Base-by-base conservation (phyloP, 1,140 invertebrate species). In the Eriocheir sinensis region DNA sequence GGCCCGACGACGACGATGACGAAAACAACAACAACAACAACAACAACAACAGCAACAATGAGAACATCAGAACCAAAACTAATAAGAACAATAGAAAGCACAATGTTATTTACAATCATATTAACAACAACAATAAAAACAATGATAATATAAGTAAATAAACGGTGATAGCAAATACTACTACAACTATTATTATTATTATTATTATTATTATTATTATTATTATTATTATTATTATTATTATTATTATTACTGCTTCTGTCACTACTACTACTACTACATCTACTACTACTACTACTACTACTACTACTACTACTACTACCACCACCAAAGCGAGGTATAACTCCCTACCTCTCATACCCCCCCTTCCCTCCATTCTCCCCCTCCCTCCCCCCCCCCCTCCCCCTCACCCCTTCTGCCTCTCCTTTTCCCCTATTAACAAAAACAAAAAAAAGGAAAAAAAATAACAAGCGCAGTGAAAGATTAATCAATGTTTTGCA, bases 381-480 rank as follows among this genome's bases (percentile, higher is more conserved):
- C 4, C 30, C 38, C 30, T 86, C 32, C 38, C 30, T 34, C 34
- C 36, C 3, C 27, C 85, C 27, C 85, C 8, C 2, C 40, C 40
- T 40, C 34, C 9, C 85, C 9, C 30, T n/a, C 3, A n/a, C 44
- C 27, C 38, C 36, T 79, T 91, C 30, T 79, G 40, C 79, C 60
- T 79, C 60, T 72, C 90, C 30, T 60, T 40, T 38, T 88, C 85
- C 36, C 27, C 85, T 41, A 88, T 88, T 41, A 88, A 40, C 21
- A 15, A 48, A 15, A 8, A 48, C 15, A 48, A 48, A n/a, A n/a
- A n/a, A n/a, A n/a, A n/a, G n/a, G n/a, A n/a, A n/a, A n/a, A n/a
- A n/a, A n/a, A n/a, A n/a, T n/a, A n/a, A n/a, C n/a, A n/a, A n/a
- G n/a, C n/a, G n/a, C 21, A 53, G 2, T 53, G 21, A 53, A 53